A percentile compares a stretch with the other conserved stretches of the same genome.
These are phyloP conservation scores for Drosophila equinoxialis DNA, from an alignment of 1,140 invertebrate genomes.

Conservation along the genomic window DNA sequence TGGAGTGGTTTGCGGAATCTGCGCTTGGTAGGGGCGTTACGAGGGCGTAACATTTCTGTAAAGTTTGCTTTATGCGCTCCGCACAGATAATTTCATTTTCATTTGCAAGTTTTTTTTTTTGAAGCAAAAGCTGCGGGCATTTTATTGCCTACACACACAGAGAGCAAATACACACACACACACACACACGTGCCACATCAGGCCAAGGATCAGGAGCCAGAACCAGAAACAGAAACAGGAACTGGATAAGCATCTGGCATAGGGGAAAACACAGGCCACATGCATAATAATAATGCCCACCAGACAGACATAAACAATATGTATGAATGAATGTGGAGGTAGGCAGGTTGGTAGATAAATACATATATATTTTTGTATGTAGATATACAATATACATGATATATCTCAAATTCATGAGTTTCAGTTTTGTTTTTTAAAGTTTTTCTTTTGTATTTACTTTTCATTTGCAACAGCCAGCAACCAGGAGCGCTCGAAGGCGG, in stretches of 20 bases:
- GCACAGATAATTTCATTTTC: conserved; percentile 53
- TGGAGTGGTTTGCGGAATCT: too few relatives aligned
- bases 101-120: conserved; percentile 61
- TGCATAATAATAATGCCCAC: conserved; percentile 35
- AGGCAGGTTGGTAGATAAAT: neutral
- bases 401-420: conserved; percentile 58
- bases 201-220: neutral
- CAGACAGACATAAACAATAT: conserved; percentile 19
- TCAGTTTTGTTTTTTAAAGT: conserved; percentile 28
- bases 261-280: conserved; percentile 13
- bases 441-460: conserved; percentile 57
- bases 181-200: conserved; percentile 15
- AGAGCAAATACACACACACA: conserved; percentile 23
- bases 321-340: conserved; percentile 18
- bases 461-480: conserved; percentile 11
- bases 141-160: conserved; percentile 55
- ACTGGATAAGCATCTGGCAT: conserved; percentile 10
- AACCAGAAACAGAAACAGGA: conserved; percentile 1
- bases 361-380: neutral
- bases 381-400: conserved; percentile 51
- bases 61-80: conserved; percentile 9
- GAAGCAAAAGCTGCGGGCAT: conserved; percentile 49
- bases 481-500: neutral
- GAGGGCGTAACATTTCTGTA: conserved; percentile 13
- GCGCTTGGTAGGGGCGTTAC: neutral